phyloP scores from a whole-genome alignment of 2,797 vertebrate genomes.

The Esox lucius region DNA sequence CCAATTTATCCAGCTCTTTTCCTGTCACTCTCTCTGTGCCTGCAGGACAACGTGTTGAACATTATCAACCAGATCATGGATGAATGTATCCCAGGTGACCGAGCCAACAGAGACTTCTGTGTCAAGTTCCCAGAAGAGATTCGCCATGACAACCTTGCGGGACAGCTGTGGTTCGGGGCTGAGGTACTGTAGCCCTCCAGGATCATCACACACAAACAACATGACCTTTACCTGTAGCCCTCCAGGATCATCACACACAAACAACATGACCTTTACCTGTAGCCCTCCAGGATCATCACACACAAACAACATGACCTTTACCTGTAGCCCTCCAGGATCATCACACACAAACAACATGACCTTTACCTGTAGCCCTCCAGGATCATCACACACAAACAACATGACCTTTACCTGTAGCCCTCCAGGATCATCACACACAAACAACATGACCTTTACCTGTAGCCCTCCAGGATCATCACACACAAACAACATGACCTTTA shows the following conservation, averaged over 20 bases:
- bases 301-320: no score
- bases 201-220: conserved; percentile 26
- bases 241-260: no score
- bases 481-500: no score
- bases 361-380: conserved; percentile 29
- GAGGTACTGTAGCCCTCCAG: conserved; percentile 80
- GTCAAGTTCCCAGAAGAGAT: conserved; percentile 99
- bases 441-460: no score
- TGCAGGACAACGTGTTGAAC: conserved; percentile 93
- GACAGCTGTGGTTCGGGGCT: conserved; percentile 97
- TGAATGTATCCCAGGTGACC: conserved; percentile 91
- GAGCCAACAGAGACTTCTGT: conserved; percentile 94
- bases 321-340: no score
- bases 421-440: no score
- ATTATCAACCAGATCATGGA: conserved; percentile 99
- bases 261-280: no score
- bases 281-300: no score
- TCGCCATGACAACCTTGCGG: conserved; percentile 97
- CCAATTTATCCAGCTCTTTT: conserved; percentile 39
- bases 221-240: conserved; percentile 48
- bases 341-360: no score
- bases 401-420: conserved; percentile 29
- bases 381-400: no score
- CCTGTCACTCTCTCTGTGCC: conserved; percentile 41
- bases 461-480: no score